A percentile compares a stretch with the other conserved stretches of the same genome.
These are phyloP conservation scores for Prionchulus punctatus DNA, from an alignment of 2,888 invertebrate species.

Conservation along the genomic window DNA sequence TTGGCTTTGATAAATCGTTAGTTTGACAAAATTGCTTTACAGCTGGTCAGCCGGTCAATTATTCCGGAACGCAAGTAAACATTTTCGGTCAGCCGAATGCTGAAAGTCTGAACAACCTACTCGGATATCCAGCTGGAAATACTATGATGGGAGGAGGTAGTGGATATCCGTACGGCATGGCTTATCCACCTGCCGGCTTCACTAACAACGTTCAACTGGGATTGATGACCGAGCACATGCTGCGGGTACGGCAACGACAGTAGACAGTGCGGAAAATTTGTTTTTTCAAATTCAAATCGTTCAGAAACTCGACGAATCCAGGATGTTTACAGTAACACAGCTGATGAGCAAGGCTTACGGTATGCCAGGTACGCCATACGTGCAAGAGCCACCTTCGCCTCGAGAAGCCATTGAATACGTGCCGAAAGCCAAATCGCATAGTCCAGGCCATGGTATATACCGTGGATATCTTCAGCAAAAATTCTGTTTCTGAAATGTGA, in stretches of 20 bases:
- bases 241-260: conserved; percentile 14
- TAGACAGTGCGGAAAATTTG: background rate
- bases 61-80: conserved; percentile 36
- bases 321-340: background rate
- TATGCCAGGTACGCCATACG: background rate
- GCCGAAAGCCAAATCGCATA: background rate
- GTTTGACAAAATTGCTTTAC: no score
- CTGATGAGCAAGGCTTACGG: background rate
- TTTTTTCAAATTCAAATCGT: background rate
- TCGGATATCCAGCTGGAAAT: background rate
- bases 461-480: no score
- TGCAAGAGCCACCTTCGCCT: background rate
- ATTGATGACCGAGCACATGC: conserved; percentile 33
- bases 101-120: background rate
- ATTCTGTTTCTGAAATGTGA: no score
- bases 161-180: conserved; percentile 6
- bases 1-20: no score
- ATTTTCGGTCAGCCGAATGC: conserved; percentile 28
- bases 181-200: conserved; percentile 9
- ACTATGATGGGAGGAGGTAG: background rate
- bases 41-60: conserved; percentile 35
- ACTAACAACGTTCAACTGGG: conserved; percentile 24
- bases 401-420: background rate
- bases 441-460: conserved; percentile 5
- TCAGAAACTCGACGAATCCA: conserved; percentile 6